These are phyloP conservation scores for Aurelia aurita complex sp. Pacific DNA, from an alignment of 30 jellyfish, hydroid and myxozoan species.

Conservation along the genomic window DNA sequence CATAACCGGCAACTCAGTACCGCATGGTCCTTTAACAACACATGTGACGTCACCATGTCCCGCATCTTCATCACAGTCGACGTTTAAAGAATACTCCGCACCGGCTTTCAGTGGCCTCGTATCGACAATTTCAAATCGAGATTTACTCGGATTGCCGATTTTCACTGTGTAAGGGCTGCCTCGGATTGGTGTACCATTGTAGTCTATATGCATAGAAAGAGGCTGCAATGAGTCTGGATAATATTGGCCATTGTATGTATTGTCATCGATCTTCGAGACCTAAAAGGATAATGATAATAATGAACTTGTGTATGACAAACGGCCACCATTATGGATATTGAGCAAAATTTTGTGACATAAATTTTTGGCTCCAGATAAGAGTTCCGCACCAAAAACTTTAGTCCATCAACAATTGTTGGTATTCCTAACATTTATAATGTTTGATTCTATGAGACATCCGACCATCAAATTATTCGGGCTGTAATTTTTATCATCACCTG, in stretches of 20 bases:
- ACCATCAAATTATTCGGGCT: no score
- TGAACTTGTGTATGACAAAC: no score
- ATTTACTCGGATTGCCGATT: slow-evolving; percentile 84
- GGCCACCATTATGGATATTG: no score
- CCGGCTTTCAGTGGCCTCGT: slow-evolving; percentile 40
- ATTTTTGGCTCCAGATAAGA: no score
- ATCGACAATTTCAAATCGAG: slow-evolving; percentile 23
- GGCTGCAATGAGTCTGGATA: slow-evolving; percentile 76
- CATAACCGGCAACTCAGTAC: slow-evolving; percentile 80
- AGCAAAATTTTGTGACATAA: no score
- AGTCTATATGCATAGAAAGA: slow-evolving; percentile 47
- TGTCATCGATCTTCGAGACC: slow-evolving; percentile 15
- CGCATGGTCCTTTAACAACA: slow-evolving; percentile 84
- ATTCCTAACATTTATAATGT: no score
- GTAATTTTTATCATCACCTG: no score
- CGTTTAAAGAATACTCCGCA: slow-evolving; percentile 47
- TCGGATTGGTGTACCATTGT: slow-evolving; percentile 76
- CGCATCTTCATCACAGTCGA: slow-evolving; percentile 68
- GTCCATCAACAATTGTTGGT: no score
- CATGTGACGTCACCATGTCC: slow-evolving; percentile 91
- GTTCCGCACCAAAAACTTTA: no score
- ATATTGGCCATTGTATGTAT: slow-evolving; percentile 61
- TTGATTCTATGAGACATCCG: no score
- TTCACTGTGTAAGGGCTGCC: slow-evolving; percentile 90
- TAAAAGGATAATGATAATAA: no score